These are phyloP conservation scores for Aphrocallistes beatrix DNA, from an alignment of 37 sponge, comb jelly and placozoan genomes.

Conservation along the genomic window DNA sequence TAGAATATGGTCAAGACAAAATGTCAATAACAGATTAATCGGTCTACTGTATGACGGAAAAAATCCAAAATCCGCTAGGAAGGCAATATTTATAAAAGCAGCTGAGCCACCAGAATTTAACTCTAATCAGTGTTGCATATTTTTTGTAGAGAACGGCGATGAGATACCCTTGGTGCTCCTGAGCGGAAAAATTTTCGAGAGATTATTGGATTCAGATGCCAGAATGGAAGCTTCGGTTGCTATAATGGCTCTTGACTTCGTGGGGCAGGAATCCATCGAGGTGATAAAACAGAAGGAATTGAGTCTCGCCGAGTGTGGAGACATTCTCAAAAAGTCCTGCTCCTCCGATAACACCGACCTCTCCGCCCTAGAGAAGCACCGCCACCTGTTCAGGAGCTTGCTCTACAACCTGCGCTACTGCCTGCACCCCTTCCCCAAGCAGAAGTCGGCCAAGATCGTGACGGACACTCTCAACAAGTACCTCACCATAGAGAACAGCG, in stretches of 20 bases:
- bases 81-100: no score
- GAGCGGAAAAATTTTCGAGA: not conserved
- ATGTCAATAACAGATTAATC: no score
- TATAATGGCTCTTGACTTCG: not conserved
- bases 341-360: not conserved
- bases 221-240: slow-evolving; percentile 3
- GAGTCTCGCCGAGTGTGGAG: slow-evolving; percentile 12
- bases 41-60: no score
- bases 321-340: not conserved
- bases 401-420: slow-evolving; percentile 15
- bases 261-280: not conserved
- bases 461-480: slow-evolving; percentile 76
- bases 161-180: not conserved
- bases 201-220: not conserved
- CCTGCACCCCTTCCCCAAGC: slow-evolving; percentile 71
- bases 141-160: slow-evolving; percentile 3
- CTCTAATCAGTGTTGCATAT: not conserved
- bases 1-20: no score
- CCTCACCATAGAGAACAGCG: slow-evolving; percentile 50
- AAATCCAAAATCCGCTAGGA: no score
- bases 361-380: slow-evolving; percentile 11
- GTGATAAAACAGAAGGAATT: not conserved
- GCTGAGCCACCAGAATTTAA: no score
- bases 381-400: not conserved
- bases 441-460: slow-evolving; percentile 90